Conservation (phyloP, 1,140 invertebrate species). For the Grapholita molesta region DNA sequence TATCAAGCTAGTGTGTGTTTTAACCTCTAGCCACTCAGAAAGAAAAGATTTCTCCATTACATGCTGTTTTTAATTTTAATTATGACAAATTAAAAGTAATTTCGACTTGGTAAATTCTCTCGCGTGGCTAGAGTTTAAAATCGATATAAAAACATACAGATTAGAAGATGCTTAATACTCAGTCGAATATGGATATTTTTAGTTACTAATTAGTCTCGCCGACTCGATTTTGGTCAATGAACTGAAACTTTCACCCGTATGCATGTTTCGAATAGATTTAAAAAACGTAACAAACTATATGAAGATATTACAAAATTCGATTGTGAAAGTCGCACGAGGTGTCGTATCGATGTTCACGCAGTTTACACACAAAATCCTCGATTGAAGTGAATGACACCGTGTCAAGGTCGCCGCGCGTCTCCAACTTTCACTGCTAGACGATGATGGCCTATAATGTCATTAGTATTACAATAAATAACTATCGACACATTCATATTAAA, state of each 20-base stretch:
- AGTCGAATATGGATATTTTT: not conserved
- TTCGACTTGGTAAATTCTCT: too few relatives aligned
- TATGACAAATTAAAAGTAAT: too few relatives aligned
- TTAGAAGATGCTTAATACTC: not conserved
- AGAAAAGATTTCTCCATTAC: not conserved
- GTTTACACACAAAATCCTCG: not conserved
- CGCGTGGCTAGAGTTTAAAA: too few relatives aligned
- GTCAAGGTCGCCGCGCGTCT: constrained; percentile 33
- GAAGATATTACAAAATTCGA: not conserved
- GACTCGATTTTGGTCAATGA: constrained; percentile 13
- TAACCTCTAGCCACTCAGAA: not conserved
- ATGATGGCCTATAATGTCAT: not conserved
- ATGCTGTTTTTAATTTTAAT: not conserved
- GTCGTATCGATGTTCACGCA: not conserved
- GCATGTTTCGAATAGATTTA: constrained; percentile 2
- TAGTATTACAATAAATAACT: not conserved
- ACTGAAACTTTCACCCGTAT: constrained; percentile 11
- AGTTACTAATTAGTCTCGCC: constrained; percentile 9
- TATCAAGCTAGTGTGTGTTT: not conserved
- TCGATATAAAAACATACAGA: not conserved
- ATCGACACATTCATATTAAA: not conserved
- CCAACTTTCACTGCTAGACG: constrained; percentile 17
- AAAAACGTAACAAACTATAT: not conserved
- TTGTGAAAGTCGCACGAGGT: not conserved
- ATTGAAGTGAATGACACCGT: constrained; percentile 19